phyloP scores from a whole-genome alignment of 2,797 vertebrate species.

The Podargus strigoides region DNA sequence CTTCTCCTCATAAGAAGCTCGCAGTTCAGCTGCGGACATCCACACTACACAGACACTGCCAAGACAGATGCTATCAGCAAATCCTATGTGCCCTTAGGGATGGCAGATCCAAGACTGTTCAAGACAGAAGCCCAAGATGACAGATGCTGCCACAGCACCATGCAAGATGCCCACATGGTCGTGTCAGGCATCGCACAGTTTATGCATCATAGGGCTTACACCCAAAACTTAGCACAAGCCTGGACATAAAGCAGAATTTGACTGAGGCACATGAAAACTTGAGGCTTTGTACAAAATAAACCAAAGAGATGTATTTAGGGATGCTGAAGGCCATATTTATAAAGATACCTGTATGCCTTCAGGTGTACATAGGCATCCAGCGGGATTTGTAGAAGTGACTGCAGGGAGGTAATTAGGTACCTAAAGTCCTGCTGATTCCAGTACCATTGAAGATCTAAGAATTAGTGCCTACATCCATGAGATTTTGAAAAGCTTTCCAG shows the following conservation, averaged over 20 bases:
- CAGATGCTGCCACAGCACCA: background rate
- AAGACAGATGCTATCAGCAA: background rate
- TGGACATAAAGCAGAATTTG: background rate
- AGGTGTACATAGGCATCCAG: background rate
- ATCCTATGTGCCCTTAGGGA: background rate
- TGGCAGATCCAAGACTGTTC: background rate
- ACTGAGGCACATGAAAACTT: background rate
- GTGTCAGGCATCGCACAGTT: background rate
- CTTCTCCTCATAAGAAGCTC: background rate
- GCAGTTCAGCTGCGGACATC: background rate
- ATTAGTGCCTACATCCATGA: background rate
- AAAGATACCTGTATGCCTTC: background rate
- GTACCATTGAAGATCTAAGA: background rate
- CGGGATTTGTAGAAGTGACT: background rate
- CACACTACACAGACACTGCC: background rate
- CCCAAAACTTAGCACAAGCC: background rate
- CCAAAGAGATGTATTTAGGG: background rate
- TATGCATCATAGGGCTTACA: rapidly evolving
- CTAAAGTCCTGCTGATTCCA: background rate
- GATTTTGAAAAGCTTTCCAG: background rate
- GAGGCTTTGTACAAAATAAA: background rate
- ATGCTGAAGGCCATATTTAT: background rate
- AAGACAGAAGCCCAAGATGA: background rate
- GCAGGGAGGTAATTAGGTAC: background rate
- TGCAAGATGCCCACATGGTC: background rate